Percentiles rank a stretch among this genome's conserved stretches.
phyloP scores from a whole-genome alignment of 2,113 vertebrate genomes.

The Eptatretus burgeri region DNA sequence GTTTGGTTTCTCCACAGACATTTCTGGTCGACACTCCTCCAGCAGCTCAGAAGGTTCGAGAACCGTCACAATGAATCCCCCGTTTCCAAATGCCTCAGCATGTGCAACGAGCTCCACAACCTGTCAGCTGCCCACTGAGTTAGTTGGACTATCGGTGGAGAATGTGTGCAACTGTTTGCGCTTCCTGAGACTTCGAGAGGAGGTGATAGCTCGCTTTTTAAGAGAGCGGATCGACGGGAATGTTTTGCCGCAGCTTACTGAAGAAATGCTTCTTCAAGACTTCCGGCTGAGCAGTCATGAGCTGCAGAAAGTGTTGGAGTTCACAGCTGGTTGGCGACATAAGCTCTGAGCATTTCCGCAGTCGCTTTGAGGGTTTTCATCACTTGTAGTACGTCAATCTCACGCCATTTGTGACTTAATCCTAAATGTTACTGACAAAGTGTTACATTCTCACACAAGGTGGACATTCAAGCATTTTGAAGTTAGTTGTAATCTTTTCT shows the following conservation, averaged over 20 bases:
- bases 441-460: no score
- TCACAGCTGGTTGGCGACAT: slow-evolving; percentile 93
- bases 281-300: slow-evolving; percentile 82
- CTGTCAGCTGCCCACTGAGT: slow-evolving; percentile 59
- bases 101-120: slow-evolving; percentile 6
- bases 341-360: slow-evolving; percentile 28
- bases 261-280: slow-evolving; percentile 84
- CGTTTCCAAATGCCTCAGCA: no score
- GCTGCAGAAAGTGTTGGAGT: slow-evolving; percentile 93
- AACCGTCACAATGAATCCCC: no score
- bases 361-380: no score
- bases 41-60: no score
- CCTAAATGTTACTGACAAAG: no score
- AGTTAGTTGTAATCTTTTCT: no score
- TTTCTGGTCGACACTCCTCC: no score
- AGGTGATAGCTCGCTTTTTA: slow-evolving; percentile 50
- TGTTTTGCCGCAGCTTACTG: slow-evolving; percentile 77
- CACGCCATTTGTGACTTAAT: no score
- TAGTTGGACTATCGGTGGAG: slow-evolving; percentile 60
- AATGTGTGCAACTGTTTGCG: slow-evolving; percentile 68
- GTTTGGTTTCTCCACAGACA: no score
- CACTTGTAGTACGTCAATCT: no score
- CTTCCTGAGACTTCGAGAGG: slow-evolving; percentile 77
- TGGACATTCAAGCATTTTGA: no score
- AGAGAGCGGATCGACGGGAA: slow-evolving; percentile 77